Conservation (phyloP, 2,797 vertebrate genomes). For the Oophaga sylvatica region DNA sequence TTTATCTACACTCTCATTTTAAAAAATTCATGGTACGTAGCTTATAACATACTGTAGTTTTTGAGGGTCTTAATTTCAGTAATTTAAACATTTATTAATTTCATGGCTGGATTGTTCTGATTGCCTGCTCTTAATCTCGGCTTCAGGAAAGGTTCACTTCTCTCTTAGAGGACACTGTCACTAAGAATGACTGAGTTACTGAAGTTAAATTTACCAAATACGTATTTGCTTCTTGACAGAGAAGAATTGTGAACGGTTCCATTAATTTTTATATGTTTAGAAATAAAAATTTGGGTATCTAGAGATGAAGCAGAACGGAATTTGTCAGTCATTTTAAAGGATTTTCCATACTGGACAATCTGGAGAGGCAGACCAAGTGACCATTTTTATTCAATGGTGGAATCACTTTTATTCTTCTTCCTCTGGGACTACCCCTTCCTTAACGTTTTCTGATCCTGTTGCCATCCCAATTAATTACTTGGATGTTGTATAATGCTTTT, state of each 20-base stretch:
- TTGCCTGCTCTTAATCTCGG: conserved; percentile 59
- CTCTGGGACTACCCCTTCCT: no score
- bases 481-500: no score
- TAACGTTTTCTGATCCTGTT: no score
- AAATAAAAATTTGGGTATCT: neutral
- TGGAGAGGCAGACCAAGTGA: neutral
- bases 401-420: no score
- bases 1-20: conserved; percentile 59
- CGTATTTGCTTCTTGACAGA: conserved; percentile 31
- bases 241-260: neutral
- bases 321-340: neutral
- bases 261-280: neutral
- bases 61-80: conserved; percentile 61
- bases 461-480: no score
- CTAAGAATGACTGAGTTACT: conserved; percentile 24
- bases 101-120: conserved; percentile 61
- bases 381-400: no score
- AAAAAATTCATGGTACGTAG: conserved; percentile 56
- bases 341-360: neutral
- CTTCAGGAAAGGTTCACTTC: conserved; percentile 56
- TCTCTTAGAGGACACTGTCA: conserved; percentile 41
- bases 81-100: conserved; percentile 63
- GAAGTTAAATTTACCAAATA: conserved; percentile 2
- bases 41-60: conserved; percentile 59
- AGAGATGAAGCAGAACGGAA: neutral